Percentiles rank a stretch among this genome's conserved stretches.
phyloP scores from a whole-genome alignment of 2,113 vertebrate species.

The Talpa occidentalis region DNA sequence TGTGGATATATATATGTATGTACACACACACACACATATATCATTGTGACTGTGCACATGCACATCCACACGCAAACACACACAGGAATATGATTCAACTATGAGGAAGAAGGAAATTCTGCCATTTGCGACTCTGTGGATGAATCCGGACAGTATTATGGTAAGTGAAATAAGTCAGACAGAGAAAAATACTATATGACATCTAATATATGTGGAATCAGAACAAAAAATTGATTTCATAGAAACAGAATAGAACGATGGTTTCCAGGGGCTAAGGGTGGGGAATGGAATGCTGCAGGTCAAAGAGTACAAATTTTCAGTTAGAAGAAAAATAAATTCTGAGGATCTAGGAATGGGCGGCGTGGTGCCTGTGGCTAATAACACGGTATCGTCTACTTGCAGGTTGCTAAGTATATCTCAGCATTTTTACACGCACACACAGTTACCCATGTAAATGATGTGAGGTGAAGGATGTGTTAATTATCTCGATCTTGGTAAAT shows the following conservation, averaged over 20 bases:
- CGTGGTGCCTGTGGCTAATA: not conserved
- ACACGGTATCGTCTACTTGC: not conserved
- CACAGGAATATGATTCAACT: too few relatives aligned
- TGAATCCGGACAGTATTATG: not conserved
- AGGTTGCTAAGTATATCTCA: not conserved
- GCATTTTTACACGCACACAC: not conserved
- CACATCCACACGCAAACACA: too few relatives aligned
- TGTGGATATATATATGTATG: too few relatives aligned
- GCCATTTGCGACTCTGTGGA: not conserved
- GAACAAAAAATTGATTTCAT: not conserved
- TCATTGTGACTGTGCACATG: too few relatives aligned
- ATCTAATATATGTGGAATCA: not conserved
- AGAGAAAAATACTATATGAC: not conserved
- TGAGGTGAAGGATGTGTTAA: not conserved
- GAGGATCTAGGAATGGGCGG: not conserved
- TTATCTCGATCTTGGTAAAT: not conserved
- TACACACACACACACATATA: too few relatives aligned
- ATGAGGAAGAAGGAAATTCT: not conserved
- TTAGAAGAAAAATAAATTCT: not conserved
- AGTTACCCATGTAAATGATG: not conserved
- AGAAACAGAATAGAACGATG: not conserved
- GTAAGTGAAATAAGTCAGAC: not conserved
- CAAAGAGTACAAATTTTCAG: not conserved
- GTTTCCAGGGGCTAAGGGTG: not conserved
- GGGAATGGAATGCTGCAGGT: not conserved